Conservation (phyloP, 2,888 invertebrate species). For the Barypeithes pellucidus region DNA sequence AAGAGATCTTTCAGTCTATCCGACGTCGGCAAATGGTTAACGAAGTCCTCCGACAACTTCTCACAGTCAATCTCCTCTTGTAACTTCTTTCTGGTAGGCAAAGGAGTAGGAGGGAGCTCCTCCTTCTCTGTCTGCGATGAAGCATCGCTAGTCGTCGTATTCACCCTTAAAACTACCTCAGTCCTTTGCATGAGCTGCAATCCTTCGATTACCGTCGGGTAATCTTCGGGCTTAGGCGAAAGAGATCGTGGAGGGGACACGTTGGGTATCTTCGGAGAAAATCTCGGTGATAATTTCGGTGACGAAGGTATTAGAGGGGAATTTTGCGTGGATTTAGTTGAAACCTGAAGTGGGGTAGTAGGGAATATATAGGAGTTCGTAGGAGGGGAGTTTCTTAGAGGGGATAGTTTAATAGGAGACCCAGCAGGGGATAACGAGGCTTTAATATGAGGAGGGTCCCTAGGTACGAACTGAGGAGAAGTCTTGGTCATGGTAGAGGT, state of each 20-base stretch:
- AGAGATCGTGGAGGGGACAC: constrained; percentile 46
- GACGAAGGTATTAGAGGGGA: constrained; percentile 24
- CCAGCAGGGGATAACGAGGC: constrained; percentile 64
- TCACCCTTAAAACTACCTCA: constrained; percentile 77
- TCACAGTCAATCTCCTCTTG: constrained; percentile 88
- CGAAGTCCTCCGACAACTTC: constrained; percentile 77
- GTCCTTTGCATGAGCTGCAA: constrained; percentile 77
- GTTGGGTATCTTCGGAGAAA: constrained; percentile 36
- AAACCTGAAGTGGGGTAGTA: constrained; percentile 16
- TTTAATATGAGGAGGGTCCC: constrained; percentile 64
- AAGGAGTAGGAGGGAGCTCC: constrained; percentile 68
- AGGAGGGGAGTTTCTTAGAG: constrained; percentile 62
- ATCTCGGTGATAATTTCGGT: constrained; percentile 6
- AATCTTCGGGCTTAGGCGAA: constrained; percentile 57
- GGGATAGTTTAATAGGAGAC: constrained; percentile 63
- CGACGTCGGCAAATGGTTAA: constrained; percentile 76
- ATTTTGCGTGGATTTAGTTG: constrained; percentile 35
- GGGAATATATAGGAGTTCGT: constrained; percentile 7
- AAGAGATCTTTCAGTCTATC: constrained; percentile 80
- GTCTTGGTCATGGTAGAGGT: constrained; percentile 48
- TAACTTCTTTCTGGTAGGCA: constrained; percentile 75
- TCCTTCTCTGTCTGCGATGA: constrained; percentile 70
- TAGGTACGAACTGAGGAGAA: constrained; percentile 65
- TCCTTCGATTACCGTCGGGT: constrained; percentile 71
- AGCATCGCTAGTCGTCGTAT: constrained; percentile 77